These are phyloP conservation scores for Parapristionchus giblindavisi DNA, from an alignment of 2,888 invertebrate genomes.

Conservation along the genomic window DNA sequence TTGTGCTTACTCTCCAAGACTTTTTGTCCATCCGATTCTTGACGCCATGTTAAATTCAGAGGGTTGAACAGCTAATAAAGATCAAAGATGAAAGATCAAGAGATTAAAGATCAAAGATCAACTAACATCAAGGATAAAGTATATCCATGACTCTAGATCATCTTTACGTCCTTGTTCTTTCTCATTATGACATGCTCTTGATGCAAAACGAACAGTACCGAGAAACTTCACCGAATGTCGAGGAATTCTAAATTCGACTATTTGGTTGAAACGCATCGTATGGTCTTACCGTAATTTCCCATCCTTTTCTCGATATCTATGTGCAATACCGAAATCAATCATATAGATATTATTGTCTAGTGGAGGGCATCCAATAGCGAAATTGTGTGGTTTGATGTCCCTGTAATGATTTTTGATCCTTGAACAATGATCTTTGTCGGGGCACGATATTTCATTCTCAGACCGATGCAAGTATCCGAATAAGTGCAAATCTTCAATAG, in stretches of 20 bases:
- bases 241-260: conserved; percentile 19
- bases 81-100: conserved; percentile 17
- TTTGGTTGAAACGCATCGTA: not conserved
- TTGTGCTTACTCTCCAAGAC: conserved; percentile 17
- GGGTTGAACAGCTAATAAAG: conserved; percentile 25
- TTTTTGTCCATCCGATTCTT: not conserved
- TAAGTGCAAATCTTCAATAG: conserved; percentile 4
- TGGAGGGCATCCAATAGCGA: conserved; percentile 20
- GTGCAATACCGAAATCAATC: conserved; percentile 33
- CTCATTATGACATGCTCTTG: conserved; percentile 23
- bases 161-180: conserved; percentile 31
- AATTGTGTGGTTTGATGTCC: conserved; percentile 36
- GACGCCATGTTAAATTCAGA: conserved; percentile 15
- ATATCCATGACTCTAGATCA: conserved; percentile 24
- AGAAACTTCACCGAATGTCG: conserved; percentile 28
- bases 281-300: conserved; percentile 27
- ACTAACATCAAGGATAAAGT: conserved; percentile 6
- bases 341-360: conserved; percentile 24
- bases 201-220: conserved; percentile 27
- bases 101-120: not conserved
- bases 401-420: not conserved
- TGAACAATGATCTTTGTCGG: conserved; percentile 5
- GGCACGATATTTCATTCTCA: not conserved
- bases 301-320: conserved; percentile 7
- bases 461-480: conserved; percentile 30